phyloP scores from a whole-genome alignment of 2,113 vertebrate species.

The Chiloscyllium plagiosum region DNA sequence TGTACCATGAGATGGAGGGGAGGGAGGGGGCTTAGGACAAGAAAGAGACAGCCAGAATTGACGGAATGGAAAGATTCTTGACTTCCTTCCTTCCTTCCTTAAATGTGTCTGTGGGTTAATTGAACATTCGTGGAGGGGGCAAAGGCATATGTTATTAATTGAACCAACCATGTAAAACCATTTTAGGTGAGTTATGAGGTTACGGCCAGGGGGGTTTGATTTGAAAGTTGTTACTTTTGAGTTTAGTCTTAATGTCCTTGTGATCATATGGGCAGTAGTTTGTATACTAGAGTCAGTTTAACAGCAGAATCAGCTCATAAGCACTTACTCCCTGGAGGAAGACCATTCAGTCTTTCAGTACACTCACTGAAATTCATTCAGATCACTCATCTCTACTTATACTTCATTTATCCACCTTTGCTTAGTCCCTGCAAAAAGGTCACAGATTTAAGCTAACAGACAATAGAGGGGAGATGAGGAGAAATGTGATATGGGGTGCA shows the following conservation, averaged over 20 bases:
- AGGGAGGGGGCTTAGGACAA: neutral
- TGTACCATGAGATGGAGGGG: slow-evolving; percentile 5
- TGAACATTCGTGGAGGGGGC: neutral
- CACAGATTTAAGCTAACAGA: neutral
- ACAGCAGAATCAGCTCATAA: neutral
- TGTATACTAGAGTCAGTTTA: neutral
- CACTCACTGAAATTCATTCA: neutral
- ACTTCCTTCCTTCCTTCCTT: neutral
- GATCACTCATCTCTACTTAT: neutral
- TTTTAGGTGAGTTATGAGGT: neutral
- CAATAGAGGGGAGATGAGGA: neutral
- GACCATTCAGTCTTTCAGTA: neutral
- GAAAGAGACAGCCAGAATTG: neutral
- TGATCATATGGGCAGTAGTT: neutral
- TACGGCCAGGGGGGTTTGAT: neutral
- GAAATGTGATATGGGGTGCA: neutral
- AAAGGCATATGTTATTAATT: neutral
- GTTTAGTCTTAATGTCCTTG: neutral
- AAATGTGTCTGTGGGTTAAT: neutral
- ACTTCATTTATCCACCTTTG: neutral
- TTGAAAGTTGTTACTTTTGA: neutral
- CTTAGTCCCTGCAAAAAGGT: neutral
- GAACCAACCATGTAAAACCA: neutral
- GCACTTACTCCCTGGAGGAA: neutral
- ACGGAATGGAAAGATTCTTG: neutral